Evolutionary conservation across 2,797 vertebrate genomes (phyloP).

Genomic region (Cuculus canorus): DNA sequence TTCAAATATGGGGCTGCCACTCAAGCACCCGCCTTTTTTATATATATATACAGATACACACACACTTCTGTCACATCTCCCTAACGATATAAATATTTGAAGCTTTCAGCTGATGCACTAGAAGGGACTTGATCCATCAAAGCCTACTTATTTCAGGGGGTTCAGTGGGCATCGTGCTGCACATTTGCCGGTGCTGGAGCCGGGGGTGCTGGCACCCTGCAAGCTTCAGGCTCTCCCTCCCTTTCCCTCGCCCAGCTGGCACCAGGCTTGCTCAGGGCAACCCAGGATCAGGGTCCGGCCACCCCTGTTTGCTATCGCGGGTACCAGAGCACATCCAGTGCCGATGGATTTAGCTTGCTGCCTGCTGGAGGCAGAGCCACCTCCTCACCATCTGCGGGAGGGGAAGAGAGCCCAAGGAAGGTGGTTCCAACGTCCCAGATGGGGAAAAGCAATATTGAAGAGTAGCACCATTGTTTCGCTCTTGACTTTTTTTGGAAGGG

Average conservation of each 20-base stretch:
- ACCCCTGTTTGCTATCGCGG: background rate
- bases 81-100: slow-evolving; percentile 41
- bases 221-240: too few species aligned
- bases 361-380: slow-evolving; percentile 18
- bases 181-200: fast-evolving
- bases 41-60: background rate
- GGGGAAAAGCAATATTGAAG: background rate
- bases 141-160: background rate
- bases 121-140: slow-evolving; percentile 30
- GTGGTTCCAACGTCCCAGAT: slow-evolving; percentile 3
- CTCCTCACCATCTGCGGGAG: slow-evolving; percentile 46
- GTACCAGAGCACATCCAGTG: background rate
- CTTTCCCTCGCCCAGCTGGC: fast-evolving
- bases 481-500: background rate
- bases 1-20: slow-evolving; percentile 24
- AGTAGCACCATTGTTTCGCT: slow-evolving; percentile 17
- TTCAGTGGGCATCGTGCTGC: background rate
- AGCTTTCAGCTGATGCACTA: background rate
- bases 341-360: background rate
- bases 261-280: fast-evolving
- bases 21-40: slow-evolving; percentile 17
- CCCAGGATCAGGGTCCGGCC: background rate
- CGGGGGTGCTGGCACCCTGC: fast-evolving
- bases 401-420: slow-evolving; percentile 13
- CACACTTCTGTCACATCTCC: background rate